Evolutionary conservation across 2,888 invertebrate species (phyloP).

Genomic region (Lamellibrachia satsuma): DNA sequence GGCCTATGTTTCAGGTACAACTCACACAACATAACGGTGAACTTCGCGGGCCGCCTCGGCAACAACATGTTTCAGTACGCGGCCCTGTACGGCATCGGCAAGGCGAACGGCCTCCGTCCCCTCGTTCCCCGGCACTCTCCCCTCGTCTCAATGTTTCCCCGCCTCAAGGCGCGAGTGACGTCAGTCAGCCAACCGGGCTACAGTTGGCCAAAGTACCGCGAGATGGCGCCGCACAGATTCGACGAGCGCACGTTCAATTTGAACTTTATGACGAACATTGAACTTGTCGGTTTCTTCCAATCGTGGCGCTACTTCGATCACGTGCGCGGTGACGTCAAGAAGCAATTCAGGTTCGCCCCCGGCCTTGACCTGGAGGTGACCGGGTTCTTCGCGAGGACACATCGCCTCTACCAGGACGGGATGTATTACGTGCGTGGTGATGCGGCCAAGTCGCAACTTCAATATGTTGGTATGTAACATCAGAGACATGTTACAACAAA

Average conservation of each 20-base stretch:
- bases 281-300: constrained; percentile 41
- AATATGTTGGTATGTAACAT: not conserved
- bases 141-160: constrained; percentile 21
- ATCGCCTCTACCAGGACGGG: not conserved
- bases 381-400: constrained; percentile 31
- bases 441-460: not conserved
- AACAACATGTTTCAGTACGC: constrained; percentile 45
- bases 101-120: constrained; percentile 40
- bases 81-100: constrained; percentile 39
- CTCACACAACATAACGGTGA: constrained; percentile 39
- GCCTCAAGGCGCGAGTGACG: not conserved
- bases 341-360: constrained; percentile 36
- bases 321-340: constrained; percentile 37
- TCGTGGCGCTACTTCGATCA: constrained; percentile 45
- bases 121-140: constrained; percentile 27
- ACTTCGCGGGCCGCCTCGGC: constrained; percentile 40
- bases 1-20: constrained; percentile 29
- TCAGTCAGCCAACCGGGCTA: constrained; percentile 26
- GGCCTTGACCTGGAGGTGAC: constrained; percentile 27
- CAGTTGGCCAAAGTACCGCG: constrained; percentile 32
- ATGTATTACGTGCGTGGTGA: constrained; percentile 4
- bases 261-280: constrained; percentile 41
- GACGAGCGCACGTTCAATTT: constrained; percentile 38
- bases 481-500: not conserved
- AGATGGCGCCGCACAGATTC: constrained; percentile 36